These are phyloP conservation scores for Pseudoatta argentina DNA, from an alignment of 1,140 invertebrate genomes.

Conservation along the genomic window DNA sequence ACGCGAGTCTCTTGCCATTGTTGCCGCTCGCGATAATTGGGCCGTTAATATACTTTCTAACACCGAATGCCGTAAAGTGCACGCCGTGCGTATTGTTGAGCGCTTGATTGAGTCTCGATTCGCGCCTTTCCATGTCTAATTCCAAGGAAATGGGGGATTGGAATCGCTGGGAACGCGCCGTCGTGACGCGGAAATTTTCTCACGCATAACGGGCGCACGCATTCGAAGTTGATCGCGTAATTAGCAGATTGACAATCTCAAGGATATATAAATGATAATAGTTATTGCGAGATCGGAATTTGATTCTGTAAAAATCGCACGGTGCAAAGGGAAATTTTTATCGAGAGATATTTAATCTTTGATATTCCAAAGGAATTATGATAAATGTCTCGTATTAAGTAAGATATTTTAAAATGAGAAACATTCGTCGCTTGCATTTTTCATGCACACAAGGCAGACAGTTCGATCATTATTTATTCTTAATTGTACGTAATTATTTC, in stretches of 20 bases:
- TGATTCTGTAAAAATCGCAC: not conserved
- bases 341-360: not conserved
- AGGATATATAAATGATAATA: not conserved
- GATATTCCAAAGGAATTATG: not conserved
- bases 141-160: constrained; percentile 22
- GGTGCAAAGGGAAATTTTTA: not conserved
- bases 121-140: constrained; percentile 51
- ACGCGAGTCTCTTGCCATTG: constrained; percentile 42
- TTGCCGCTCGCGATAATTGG: constrained; percentile 50
- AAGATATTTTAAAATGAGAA: not conserved
- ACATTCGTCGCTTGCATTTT: not conserved
- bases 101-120: constrained; percentile 34
- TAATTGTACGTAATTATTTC: not conserved
- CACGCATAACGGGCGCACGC: constrained; percentile 52
- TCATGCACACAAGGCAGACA: not conserved
- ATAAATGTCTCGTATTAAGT: not conserved
- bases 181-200: constrained; percentile 43
- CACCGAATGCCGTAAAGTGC: not conserved
- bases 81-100: constrained; percentile 28
- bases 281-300: constrained; percentile 4
- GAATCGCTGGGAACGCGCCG: constrained; percentile 48
- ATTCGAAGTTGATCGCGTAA: constrained; percentile 39
- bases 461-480: not conserved
- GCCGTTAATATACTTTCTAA: constrained; percentile 50
- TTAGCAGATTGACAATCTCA: constrained; percentile 44